Conservation (phyloP, 2,113 vertebrate genomes). For the Pseudopipra pipra region DNA sequence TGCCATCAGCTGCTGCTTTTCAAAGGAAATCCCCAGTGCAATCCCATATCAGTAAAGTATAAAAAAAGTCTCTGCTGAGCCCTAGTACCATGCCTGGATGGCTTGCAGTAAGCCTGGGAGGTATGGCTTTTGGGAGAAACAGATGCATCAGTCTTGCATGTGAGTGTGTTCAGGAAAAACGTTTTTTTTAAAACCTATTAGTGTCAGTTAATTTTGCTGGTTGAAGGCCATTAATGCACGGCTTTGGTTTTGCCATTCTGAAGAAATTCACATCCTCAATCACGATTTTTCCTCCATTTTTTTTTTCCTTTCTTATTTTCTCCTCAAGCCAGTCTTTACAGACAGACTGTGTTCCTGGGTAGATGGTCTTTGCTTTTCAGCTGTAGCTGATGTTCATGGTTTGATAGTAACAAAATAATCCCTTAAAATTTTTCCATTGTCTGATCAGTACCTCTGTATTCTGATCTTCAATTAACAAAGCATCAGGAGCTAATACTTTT, state of each 20-base stretch:
- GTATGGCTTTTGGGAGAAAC: background rate
- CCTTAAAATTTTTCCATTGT: background rate
- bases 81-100: background rate
- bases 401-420: background rate
- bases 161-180: accelerated
- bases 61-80: background rate
- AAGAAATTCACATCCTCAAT: background rate
- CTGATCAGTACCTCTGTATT: background rate
- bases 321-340: background rate
- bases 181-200: accelerated
- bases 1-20: background rate
- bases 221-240: background rate
- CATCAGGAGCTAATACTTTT: background rate
- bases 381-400: background rate
- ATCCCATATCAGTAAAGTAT: background rate
- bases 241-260: background rate
- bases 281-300: accelerated
- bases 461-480: accelerated
- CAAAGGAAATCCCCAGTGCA: background rate
- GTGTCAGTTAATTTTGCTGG: background rate
- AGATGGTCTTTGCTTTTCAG: background rate
- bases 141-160: accelerated
- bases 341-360: accelerated
- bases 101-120: background rate
- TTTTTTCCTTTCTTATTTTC: accelerated